phyloP scores from a whole-genome alignment of 1,140 invertebrate species.

The Callitettix versicolor region DNA sequence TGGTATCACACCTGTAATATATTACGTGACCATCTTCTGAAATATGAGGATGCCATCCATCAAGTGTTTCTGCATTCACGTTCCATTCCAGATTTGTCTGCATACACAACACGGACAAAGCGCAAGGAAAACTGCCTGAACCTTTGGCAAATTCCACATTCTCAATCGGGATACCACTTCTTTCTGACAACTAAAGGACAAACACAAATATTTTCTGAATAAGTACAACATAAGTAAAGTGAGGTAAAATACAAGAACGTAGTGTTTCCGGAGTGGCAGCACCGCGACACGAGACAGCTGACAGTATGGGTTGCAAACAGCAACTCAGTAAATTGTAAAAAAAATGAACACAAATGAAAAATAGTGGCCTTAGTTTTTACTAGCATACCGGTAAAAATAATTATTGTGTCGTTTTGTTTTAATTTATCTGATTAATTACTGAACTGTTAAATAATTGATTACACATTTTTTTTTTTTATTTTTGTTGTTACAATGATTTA shows the following conservation, averaged over 20 bases:
- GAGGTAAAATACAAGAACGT: too few species aligned
- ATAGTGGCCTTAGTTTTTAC: too few species aligned
- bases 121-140: conserved; percentile 43
- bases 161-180: conserved; percentile 49
- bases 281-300: background rate
- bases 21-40: conserved; percentile 46
- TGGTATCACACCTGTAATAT: conserved; percentile 42
- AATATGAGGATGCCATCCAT: conserved; percentile 30
- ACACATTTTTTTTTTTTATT: too few species aligned
- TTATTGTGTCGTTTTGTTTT: too few species aligned
- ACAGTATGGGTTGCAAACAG: background rate
- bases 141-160: conserved; percentile 52
- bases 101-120: conserved; percentile 44
- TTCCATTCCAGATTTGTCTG: conserved; percentile 46
- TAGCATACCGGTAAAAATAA: too few species aligned
- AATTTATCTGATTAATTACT: too few species aligned
- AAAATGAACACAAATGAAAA: background rate
- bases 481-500: too few species aligned
- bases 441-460: too few species aligned
- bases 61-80: conserved; percentile 34
- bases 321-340: background rate
- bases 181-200: conserved; percentile 39
- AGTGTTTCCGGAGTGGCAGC: too few species aligned
- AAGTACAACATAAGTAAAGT: too few species aligned
- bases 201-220: too few species aligned